Base-by-base conservation (phyloP, 2,888 invertebrate species). In the Lamellibrachia columna region DNA sequence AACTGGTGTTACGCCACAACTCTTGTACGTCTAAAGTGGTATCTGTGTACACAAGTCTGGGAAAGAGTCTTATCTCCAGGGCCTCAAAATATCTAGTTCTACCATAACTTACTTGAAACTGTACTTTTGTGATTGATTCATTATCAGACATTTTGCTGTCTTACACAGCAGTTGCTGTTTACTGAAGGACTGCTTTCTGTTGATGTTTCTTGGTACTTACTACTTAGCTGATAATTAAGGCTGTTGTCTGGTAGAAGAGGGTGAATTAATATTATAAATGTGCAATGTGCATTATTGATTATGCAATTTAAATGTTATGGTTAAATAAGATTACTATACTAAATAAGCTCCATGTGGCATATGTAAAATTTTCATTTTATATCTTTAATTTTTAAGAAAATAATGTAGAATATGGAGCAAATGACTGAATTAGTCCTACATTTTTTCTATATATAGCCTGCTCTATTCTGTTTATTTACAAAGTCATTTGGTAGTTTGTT, bases 41-140 rank as follows among this genome's bases (percentile, higher is more conserved):
- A 75, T 75, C 75, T 75, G 75, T 75, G 75, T 75, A 75, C 75
- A 75, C 75, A 75, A 22, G 75, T 75, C n/a, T 75, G 75, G 15
- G 75, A 22, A 22, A 22, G 75, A 22, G 22, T 75, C 75, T 75
- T 75, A 75, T 75, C 75, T 75, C 15, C 75, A 6, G 55, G n/a
- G 22, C 15, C 75, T 22, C 15, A n/a, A 75, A 22, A 22, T 75
- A 15, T 75, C 6, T 75, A 22, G 75, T 75, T 75, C 22, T n/a
- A 75, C 75, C 75, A 75, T 75, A 22, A n/a, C 75, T 75, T 75
- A 75, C 75, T 75, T 75, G 75, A 15, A 75, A 75, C 22, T 75
- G 75, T n/a, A 22, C 75, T 75, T 75, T 55, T 9, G 22, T 22
- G 75, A n/a, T 75, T 75, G 75, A 75, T 75, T 75, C 6, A 7